These are phyloP conservation scores for Clitarchus hookeri DNA, from an alignment of 2,888 invertebrate species.

Conservation along the genomic window DNA sequence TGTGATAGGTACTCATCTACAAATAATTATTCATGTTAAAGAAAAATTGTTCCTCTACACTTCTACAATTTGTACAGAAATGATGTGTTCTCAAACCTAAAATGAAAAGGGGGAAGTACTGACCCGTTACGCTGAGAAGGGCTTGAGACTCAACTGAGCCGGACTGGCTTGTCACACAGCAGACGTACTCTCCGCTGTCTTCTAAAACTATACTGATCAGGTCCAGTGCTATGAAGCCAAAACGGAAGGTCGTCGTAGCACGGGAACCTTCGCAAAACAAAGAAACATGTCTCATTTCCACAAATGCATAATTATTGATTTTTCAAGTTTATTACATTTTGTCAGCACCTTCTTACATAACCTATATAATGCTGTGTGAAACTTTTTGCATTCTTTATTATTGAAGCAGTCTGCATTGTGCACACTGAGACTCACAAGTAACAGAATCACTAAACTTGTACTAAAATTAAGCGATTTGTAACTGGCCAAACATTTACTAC, in stretches of 20 bases:
- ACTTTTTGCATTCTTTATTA: background rate
- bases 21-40: too few relatives aligned
- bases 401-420: background rate
- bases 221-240: slow-evolving; percentile 95
- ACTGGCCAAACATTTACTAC: too few relatives aligned
- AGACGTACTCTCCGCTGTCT: slow-evolving; percentile 90
- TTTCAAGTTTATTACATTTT: background rate
- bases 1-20: too few relatives aligned
- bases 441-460: background rate
- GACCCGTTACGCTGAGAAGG: slow-evolving; percentile 72
- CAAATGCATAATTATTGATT: background rate
- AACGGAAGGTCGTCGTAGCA: slow-evolving; percentile 92
- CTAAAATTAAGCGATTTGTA: background rate
- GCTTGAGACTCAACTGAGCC: slow-evolving; percentile 88
- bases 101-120: slow-evolving; percentile 30
- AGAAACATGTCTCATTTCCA: background rate
- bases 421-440: background rate
- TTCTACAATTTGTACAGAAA: too few relatives aligned
- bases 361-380: background rate
- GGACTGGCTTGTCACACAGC: slow-evolving; percentile 83
- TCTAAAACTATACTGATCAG: slow-evolving; percentile 82
- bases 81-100: background rate
- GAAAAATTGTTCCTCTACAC: too few relatives aligned
- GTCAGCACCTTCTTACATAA: background rate
- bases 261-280: slow-evolving; percentile 76